phyloP scores from a whole-genome alignment of 2,797 vertebrate genomes.

The Megalops cyprinoides region DNA sequence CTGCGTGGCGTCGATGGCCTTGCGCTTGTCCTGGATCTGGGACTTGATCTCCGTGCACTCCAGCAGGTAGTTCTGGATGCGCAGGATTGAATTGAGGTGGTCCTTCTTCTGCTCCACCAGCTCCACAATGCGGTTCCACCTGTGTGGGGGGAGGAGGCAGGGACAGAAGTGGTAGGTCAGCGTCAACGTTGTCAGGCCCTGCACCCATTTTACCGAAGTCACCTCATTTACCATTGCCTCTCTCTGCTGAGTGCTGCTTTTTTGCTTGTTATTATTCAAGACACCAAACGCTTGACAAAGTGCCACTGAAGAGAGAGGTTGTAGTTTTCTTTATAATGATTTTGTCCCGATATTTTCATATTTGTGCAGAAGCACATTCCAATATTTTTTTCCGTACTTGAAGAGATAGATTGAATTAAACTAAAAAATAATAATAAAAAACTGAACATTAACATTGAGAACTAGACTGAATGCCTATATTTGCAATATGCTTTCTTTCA shows the following conservation, averaged over 20 bases:
- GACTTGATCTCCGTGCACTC: constrained; percentile 88
- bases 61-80: constrained; percentile 92
- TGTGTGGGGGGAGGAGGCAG: constrained; percentile 45
- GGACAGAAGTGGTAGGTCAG: neutral
- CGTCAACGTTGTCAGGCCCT: neutral
- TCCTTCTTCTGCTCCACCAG: constrained; percentile 88
- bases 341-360: too few relatives aligned
- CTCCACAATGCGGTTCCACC: constrained; percentile 94
- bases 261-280: too few relatives aligned
- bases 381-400: too few relatives aligned
- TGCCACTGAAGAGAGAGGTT: neutral
- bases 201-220: too few relatives aligned
- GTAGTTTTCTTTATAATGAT: neutral
- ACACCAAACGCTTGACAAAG: neutral
- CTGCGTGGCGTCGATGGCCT: constrained; percentile 85
- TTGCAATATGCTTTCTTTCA: too few relatives aligned
- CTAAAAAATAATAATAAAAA: too few relatives aligned
- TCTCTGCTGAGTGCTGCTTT: too few relatives aligned
- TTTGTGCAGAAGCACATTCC: too few relatives aligned
- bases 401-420: too few relatives aligned
- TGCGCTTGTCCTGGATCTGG: constrained; percentile 88
- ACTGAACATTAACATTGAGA: too few relatives aligned
- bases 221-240: too few relatives aligned
- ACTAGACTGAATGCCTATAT: too few relatives aligned
- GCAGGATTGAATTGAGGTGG: constrained; percentile 81